Evolutionary conservation across 2,888 invertebrate species (phyloP).

Genomic region (Volucella inanis): DNA sequence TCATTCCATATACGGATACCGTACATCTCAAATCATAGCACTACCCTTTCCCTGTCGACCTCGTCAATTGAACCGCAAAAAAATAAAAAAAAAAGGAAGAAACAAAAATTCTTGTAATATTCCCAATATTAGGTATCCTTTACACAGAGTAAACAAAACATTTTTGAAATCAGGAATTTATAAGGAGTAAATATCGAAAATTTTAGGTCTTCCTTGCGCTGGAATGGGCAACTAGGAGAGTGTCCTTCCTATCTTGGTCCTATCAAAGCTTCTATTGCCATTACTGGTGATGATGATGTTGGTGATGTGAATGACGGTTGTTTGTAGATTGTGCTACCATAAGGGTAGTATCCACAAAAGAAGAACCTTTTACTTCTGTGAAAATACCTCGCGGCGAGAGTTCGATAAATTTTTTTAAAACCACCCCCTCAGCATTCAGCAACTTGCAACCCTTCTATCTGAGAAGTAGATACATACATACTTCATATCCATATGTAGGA

Average conservation of each 20-base stretch:
- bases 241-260: slow-evolving; percentile 25
- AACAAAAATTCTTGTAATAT: slow-evolving; percentile 56
- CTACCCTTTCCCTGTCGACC: slow-evolving; percentile 21
- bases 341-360: slow-evolving; percentile 53
- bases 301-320: slow-evolving; percentile 41
- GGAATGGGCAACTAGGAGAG: slow-evolving; percentile 2
- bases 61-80: slow-evolving; percentile 62
- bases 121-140: slow-evolving; percentile 72
- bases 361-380: slow-evolving; percentile 60
- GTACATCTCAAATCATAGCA: slow-evolving; percentile 50
- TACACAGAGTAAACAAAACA: slow-evolving; percentile 69
- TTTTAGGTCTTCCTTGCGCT: slow-evolving; percentile 52
- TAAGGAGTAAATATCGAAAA: slow-evolving; percentile 72
- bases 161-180: slow-evolving; percentile 72
- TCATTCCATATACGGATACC: not conserved
- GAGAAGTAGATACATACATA: slow-evolving; percentile 74
- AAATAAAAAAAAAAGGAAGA: slow-evolving; percentile 21
- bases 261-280: slow-evolving; percentile 21
- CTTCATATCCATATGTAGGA: slow-evolving; percentile 47
- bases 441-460: slow-evolving; percentile 77
- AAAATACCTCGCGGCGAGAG: slow-evolving; percentile 63
- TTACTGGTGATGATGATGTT: slow-evolving; percentile 29
- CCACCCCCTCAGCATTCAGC: slow-evolving; percentile 76
- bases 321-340: slow-evolving; percentile 55
- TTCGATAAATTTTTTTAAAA: slow-evolving; percentile 72